A percentile compares a stretch with the other conserved stretches of the same genome.
phyloP scores from a whole-genome alignment of 35 echinoderm and acorn worm genomes.

The Ophiothrix spiculata region DNA sequence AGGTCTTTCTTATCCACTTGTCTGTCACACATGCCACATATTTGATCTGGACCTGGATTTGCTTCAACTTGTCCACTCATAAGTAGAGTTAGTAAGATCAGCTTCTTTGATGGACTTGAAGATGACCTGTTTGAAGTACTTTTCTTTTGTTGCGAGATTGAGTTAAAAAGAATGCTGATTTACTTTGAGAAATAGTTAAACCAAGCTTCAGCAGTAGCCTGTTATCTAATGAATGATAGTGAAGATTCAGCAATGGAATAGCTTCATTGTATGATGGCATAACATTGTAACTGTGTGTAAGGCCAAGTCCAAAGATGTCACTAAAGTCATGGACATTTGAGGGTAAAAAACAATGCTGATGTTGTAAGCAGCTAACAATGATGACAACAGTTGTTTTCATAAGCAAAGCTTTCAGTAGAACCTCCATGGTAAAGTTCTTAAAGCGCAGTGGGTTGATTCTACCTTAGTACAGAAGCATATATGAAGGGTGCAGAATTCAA shows the following conservation, averaged over 20 bases:
- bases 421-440: neutral
- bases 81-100: neutral
- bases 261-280: neutral
- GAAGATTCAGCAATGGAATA: neutral
- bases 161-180: neutral
- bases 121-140: neutral
- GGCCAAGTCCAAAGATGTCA: neutral
- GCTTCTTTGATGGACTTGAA: neutral
- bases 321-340: neutral
- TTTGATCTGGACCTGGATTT: neutral
- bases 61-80: neutral
- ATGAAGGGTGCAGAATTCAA: neutral
- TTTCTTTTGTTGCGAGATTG: neutral
- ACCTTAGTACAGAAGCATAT: neutral
- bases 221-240: neutral
- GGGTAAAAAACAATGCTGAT: neutral
- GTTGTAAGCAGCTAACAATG: neutral
- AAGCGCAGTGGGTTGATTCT: neutral
- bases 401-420: neutral
- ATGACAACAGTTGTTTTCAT: neutral
- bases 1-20: conserved; percentile 4
- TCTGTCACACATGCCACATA: neutral
- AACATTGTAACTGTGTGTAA: neutral
- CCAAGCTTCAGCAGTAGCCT: neutral
- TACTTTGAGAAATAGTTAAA: neutral